Evolutionary conservation across 2,888 invertebrate genomes (phyloP), one percentile per base, ranked within the genome.

Genomic region (Gonocerus acuteangulatus): DNA sequence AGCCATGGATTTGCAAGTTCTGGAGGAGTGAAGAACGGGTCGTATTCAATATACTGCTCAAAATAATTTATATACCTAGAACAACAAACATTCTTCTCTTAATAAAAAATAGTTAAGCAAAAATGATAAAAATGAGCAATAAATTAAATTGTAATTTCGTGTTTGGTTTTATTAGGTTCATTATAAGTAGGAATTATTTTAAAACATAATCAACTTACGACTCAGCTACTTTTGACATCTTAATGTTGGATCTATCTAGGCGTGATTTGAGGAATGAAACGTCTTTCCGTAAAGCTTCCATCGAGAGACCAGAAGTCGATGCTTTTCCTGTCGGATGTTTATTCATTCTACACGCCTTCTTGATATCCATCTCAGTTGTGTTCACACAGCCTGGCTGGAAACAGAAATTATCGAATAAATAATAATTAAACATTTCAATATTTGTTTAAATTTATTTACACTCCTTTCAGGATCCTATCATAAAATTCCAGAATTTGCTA

Each of bases 1-100:
- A 93, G 83, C 99, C 99, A 99, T 0, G 97, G 97, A 79, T 97
- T 99, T 39, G 92, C 87, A 73, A 89, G 86, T 75, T 97, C 97
- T 1, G 94, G 89, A 22, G 88, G 82, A 7, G 91, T 91, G 66
- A 97, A 84, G 77, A 95, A 91, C 65, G 93, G 86, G 78, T 99
- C 99, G 75, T 95, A 99, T 74, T 97, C 95, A 62, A 84, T 82
- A 74, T 97, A 95, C 76, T 96, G 96, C 74, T 96, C 94, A 75
- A 86, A 94, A 78, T 93, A 95, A 57, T 87, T 84, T 71, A 95
- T 85, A 74, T 89, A 85, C 73, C 90, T 90, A 74, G 3, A 67
- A 44, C 18, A 56, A 22, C 19, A 39, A 54, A 2, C 2, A 15
- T 22, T 3, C 11, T 18, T 48, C n/a, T n/a, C n/a, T 6, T 23